Base-by-base conservation (phyloP, 2,113 vertebrate species). In the Rana temporaria region DNA sequence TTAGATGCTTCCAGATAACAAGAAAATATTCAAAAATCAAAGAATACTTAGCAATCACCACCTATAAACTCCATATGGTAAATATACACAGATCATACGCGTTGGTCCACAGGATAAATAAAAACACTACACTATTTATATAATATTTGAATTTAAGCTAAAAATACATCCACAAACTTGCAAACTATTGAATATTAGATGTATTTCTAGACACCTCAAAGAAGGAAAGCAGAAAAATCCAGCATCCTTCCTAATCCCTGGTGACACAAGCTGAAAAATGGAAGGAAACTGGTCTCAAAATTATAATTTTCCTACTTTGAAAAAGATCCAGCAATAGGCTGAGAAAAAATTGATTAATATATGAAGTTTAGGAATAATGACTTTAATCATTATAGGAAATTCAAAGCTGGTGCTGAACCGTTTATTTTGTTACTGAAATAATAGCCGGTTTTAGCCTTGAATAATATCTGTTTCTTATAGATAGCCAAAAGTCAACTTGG, bases 401-500 rank as follows among this genome's bases (percentile, higher is more conserved):
- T 52, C 20, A 34, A 62, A 32, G 34, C 24, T 53, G 26, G 12
- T 38, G 26, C 34, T 22, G 14, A 17, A 34, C 75, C 26, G 48
- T 60, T 52, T 20, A 68, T 68, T 60, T 76, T 83, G 30, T 83
- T 76, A 52, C 68, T 18, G 32, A 56, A 75, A 48, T 42, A 75
- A 82, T 67, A 30, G 30, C 16, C 81, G 48, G 4, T 67, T 83
- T 20, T 20, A 26, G 32, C 67, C 62, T 67, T 66, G 48, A 68
- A 68, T 75, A 76, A 83, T 75, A 76, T 67, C 71, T 59, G 71
- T 55, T 76, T 34, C 52, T 66, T 82, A 76, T 66, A 83, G 71
- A 83, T 83, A 75, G 72, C 71, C 78, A 80, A 70, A 20, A 80
- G 78, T 15, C 81, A 75, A 67, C 81, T 76, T 83, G 81, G 19